Base-by-base conservation (phyloP, 2,113 vertebrate species). In the Gulo gulo region DNA sequence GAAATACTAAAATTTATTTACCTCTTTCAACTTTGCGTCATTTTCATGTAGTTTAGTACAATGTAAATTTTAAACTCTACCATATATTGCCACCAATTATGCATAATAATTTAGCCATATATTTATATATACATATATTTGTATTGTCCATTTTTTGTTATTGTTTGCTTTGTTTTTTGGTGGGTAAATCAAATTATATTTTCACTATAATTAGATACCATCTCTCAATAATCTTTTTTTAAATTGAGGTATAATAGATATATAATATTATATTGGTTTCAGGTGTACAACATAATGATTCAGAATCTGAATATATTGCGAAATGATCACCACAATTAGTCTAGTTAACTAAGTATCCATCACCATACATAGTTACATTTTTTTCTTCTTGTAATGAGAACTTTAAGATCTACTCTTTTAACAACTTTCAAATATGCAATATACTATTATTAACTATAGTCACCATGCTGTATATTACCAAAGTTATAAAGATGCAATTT, bases 171-270 rank as follows among this genome's bases (percentile, higher is more conserved):
- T 76, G 11, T 2, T 42, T 59, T 88, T 34, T 97, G 85, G 95
- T 91, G 94, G 36, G 73, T 87, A 97, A 97, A 96, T 97, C 78
- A 95, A 98, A 97, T 95, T 96, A 88, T 83, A 88, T 91, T 97
- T 97, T 95, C 79, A 74, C 79, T 57, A 12, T 97, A 96, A 97
- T 97, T 95, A 90, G 10, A 98, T 91, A 97, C 96, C 39, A 80
- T 26, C 31, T 93, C 94, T 97, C 59, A 97, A 96, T 97, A 94
- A 94, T 67, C 31, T 86, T 95, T 94, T 91, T 92, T 92, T 24
- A 59, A 61, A 61, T 89, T 76, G 42, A 76, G 15, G 16, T 76
- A 39, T 50, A 84, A 74, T 59, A 29, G 36, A 88, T 15, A 88
- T 74, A 42, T 42, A 34, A 74, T 2, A 61, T 55, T 73, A 57